These are phyloP conservation scores for Micronisus gabar DNA, from an alignment of 2,113 vertebrate genomes.

Conservation along the genomic window DNA sequence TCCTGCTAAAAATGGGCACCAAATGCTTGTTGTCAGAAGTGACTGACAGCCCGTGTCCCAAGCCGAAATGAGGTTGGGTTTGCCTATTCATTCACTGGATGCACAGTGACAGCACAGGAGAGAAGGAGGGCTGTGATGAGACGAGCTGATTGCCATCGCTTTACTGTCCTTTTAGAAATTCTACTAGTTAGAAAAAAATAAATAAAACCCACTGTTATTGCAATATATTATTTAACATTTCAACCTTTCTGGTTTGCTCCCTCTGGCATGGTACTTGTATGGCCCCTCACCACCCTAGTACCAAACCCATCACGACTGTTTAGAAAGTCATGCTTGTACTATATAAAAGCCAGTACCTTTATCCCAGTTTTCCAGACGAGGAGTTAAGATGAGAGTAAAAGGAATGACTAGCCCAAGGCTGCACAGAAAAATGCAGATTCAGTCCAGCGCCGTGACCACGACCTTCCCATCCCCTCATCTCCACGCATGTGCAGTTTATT, in stretches of 20 bases:
- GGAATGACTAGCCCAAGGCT: neutral
- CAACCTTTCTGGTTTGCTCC: neutral
- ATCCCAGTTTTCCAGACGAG: neutral
- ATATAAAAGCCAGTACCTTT: neutral
- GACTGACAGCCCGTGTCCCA: slow-evolving; percentile 42
- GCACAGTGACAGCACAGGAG: neutral
- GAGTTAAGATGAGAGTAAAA: neutral
- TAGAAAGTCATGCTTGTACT: neutral
- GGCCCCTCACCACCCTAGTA: neutral
- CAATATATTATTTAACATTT: neutral
- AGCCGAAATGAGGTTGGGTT: slow-evolving; percentile 18
- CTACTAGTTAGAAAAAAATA: neutral
- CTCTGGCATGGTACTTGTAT: neutral
- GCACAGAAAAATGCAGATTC: neutral
- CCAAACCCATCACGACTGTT: fast-evolving
- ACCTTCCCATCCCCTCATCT: neutral
- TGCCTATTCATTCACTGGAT: slow-evolving; percentile 20
- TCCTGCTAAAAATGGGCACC: slow-evolving; percentile 46
- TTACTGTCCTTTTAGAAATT: neutral
- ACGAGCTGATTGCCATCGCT: neutral
- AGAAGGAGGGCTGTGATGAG: neutral
- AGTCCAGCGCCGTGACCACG: neutral
- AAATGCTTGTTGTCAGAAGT: slow-evolving; percentile 56
- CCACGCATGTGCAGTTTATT: fast-evolving
- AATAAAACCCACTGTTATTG: neutral